Conservation (phyloP, 2,888 invertebrate species). For the Piscicola geometra region DNA sequence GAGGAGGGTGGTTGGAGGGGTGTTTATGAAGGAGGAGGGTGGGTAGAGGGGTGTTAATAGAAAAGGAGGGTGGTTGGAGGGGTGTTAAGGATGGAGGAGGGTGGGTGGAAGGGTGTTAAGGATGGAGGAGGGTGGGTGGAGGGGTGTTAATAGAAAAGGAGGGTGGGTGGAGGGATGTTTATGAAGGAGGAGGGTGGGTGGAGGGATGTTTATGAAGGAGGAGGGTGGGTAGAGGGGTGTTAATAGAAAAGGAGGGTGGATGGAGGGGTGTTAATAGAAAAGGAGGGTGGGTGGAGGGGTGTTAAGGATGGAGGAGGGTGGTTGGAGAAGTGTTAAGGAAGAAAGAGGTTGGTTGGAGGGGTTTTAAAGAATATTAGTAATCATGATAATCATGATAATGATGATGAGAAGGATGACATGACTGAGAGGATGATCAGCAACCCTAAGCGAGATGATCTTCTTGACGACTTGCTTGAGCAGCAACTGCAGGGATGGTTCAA, state of each 20-base stretch:
- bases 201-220: no score
- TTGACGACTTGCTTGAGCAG: constrained; percentile 16
- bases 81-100: neutral
- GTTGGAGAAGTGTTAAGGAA: no score
- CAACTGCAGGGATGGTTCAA: neutral
- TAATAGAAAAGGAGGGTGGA: neutral
- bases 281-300: neutral
- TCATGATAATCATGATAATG: no score
- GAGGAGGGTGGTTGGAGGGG: neutral
- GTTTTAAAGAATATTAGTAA: no score
- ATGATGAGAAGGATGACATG: no score
- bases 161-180: no score
- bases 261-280: neutral
- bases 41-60: neutral
- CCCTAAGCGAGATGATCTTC: constrained; percentile 25
- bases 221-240: neutral
- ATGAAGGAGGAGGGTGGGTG: no score
- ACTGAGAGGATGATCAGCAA: no score
- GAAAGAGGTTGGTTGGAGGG: no score
- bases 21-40: neutral
- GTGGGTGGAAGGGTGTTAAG: neutral
- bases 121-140: no score
- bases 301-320: no score
- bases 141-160: no score
- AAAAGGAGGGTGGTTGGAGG: neutral